Evolutionary conservation across 2,888 invertebrate species (phyloP).

Genomic region (Dryocosmus kuriphilus): DNA sequence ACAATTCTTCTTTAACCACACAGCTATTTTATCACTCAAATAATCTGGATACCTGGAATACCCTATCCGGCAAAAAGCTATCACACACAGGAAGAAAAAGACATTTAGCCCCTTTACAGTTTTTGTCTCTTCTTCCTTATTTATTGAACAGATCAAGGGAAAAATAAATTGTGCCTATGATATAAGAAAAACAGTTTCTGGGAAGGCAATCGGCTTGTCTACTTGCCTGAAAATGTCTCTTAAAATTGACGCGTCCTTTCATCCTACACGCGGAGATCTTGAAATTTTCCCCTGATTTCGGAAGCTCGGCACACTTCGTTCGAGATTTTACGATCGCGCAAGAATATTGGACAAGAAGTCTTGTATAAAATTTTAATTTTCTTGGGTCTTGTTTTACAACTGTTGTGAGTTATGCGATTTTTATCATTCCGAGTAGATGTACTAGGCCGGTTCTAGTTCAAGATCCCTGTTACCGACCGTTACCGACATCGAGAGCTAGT

Average conservation of each 20-base stretch:
- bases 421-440: background rate
- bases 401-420: background rate
- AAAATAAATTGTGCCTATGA: background rate
- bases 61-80: background rate
- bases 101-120: background rate
- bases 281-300: constrained; percentile 14
- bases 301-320: constrained; percentile 10
- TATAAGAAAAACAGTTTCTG: background rate
- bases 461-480: no score
- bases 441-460: no score
- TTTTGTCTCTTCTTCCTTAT: background rate
- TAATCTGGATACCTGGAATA: background rate
- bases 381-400: background rate
- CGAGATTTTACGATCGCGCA: constrained; percentile 18
- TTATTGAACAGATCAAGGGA: background rate
- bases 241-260: background rate
- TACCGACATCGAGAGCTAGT: no score
- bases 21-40: background rate
- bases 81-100: constrained; percentile 3
- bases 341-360: background rate
- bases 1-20: background rate
- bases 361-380: constrained; percentile 20
- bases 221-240: constrained; percentile 9
- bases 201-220: background rate
- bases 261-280: constrained; percentile 5